Percentiles rank a stretch among this genome's conserved stretches.
These are phyloP conservation scores for Cerceris rybyensis DNA, from an alignment of 2,888 invertebrate genomes.

Conservation along the genomic window DNA sequence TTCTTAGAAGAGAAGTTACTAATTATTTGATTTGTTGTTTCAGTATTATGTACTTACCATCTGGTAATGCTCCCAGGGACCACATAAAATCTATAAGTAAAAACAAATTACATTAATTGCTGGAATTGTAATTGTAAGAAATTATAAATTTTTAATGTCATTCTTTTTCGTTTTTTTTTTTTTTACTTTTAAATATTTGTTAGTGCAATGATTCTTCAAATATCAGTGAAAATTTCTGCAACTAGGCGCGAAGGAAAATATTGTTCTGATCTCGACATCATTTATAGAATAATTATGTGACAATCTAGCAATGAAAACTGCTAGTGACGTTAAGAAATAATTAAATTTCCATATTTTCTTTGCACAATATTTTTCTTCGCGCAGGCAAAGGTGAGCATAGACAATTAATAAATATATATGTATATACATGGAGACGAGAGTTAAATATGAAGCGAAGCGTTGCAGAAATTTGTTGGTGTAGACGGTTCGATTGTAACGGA, in stretches of 20 bases:
- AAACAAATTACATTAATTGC: conserved; percentile 79
- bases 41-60: conserved; percentile 88
- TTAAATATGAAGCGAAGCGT: conserved; percentile 70
- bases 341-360: neutral
- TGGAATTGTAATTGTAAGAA: conserved; percentile 23
- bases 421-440: conserved; percentile 73
- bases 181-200: conserved; percentile 60
- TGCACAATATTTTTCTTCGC: conserved; percentile 65
- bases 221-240: conserved; percentile 72
- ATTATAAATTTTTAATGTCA: conserved; percentile 19
- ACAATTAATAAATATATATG: conserved; percentile 53
- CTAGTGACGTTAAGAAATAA: neutral
- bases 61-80: conserved; percentile 98
- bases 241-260: conserved; percentile 66
- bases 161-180: conserved; percentile 64
- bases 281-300: too few relatives aligned
- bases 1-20: too few relatives aligned
- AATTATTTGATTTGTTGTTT: conserved; percentile 31
- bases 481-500: conserved; percentile 66
- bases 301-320: neutral
- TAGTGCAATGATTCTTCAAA: conserved; percentile 55
- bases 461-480: conserved; percentile 72
- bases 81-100: conserved; percentile 98
- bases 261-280: conserved; percentile 20
- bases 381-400: conserved; percentile 66